Percentiles rank a stretch among this genome's conserved stretches.
Evolutionary conservation across 2,888 invertebrate species (phyloP).

Genomic region (Microplitis manilae): DNA sequence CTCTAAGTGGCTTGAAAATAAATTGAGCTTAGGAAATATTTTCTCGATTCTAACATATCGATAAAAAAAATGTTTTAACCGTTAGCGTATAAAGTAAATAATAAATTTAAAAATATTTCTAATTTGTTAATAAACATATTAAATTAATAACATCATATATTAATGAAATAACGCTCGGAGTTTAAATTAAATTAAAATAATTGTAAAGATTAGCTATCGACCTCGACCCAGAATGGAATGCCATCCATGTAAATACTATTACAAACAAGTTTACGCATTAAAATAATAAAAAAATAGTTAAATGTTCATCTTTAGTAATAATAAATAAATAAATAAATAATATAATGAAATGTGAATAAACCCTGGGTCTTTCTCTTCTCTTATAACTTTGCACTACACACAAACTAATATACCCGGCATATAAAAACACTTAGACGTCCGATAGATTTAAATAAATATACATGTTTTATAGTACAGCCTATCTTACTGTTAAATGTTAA

Average conservation of each 20-base stretch:
- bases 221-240: conserved; percentile 1
- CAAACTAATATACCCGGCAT: not conserved
- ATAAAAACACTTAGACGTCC: not conserved
- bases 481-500: not conserved
- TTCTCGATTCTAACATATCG: too few species aligned
- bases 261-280: not conserved
- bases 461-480: not conserved
- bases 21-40: too few species aligned
- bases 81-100: not conserved
- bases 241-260: not conserved
- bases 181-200: not conserved
- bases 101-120: too few species aligned
- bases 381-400: not conserved
- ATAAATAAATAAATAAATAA: conserved; percentile 1
- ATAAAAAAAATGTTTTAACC: not conserved
- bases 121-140: not conserved
- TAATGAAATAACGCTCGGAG: not conserved
- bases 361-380: not conserved
- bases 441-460: not conserved
- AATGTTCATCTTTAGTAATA: not conserved
- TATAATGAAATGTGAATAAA: not conserved
- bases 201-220: not conserved
- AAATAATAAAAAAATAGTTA: not conserved
- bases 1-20: too few species aligned
- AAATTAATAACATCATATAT: not conserved